Evolutionary conservation across 2,888 invertebrate genomes (phyloP).

Genomic region (Ceratothoa steindachneri): DNA sequence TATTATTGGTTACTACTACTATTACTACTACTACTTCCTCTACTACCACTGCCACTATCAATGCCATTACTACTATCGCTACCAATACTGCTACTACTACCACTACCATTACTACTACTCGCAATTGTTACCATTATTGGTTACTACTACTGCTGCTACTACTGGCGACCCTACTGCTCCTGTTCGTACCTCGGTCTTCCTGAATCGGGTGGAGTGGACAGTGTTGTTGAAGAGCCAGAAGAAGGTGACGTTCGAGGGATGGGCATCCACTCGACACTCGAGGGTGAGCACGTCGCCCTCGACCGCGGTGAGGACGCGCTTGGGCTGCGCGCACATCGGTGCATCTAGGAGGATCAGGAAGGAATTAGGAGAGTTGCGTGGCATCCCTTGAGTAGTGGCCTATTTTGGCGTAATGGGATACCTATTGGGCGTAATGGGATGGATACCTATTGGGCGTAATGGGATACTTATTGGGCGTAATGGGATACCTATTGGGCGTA

Average conservation of each 20-base stretch:
- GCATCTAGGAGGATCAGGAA: constrained; percentile 24
- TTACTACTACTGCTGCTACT: not conserved
- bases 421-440: no score
- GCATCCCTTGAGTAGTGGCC: no score
- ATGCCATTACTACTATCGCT: not conserved
- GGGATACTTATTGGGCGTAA: no score
- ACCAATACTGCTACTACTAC: not conserved
- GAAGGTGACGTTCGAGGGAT: constrained; percentile 42
- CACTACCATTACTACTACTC: not conserved
- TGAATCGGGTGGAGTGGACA: constrained; percentile 40
- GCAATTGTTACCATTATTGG: not conserved
- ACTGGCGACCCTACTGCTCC: no score
- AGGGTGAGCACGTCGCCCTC: constrained; percentile 38
- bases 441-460: no score
- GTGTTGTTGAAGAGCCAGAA: constrained; percentile 47
- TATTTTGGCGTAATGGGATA: no score
- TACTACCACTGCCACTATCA: no score
- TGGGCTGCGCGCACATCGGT: constrained; percentile 40
- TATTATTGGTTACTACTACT: no score
- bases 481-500: no score
- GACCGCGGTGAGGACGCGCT: constrained; percentile 33
- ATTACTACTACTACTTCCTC: no score
- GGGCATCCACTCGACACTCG: constrained; percentile 36
- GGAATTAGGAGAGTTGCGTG: not conserved
- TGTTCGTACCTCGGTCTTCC: constrained; percentile 35